phyloP scores from a whole-genome alignment of 1,140 invertebrate species.

The Apolygus lucorum region DNA sequence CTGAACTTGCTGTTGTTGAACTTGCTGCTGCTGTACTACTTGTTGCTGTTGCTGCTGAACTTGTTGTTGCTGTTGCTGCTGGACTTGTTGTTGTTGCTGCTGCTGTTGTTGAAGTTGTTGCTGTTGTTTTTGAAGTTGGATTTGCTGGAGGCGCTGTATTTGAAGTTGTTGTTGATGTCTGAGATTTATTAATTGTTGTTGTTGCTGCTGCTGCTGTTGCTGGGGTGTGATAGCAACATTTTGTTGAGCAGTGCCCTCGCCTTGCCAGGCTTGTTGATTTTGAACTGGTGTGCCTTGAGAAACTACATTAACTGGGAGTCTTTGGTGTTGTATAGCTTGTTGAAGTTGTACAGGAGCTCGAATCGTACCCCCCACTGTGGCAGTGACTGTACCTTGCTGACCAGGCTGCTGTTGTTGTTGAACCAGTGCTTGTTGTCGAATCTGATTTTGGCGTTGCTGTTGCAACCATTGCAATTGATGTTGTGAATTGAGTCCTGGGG shows the following conservation, averaged over 20 bases:
- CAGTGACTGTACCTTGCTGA: constrained; percentile 39
- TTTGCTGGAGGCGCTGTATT: constrained; percentile 29
- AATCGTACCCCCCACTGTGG: constrained; percentile 36
- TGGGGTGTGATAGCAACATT: constrained; percentile 38
- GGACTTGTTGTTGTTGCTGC: constrained; percentile 34
- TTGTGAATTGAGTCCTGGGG: constrained; percentile 50
- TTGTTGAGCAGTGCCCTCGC: constrained; percentile 36
- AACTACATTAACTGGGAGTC: constrained; percentile 27
- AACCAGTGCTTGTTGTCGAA: constrained; percentile 34
- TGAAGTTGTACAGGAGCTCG: constrained; percentile 10
- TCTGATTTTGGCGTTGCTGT: constrained; percentile 44
- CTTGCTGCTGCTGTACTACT: constrained; percentile 36
- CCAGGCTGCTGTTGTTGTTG: constrained; percentile 28
- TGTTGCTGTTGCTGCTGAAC: constrained; percentile 37
- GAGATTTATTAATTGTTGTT: constrained; percentile 40
- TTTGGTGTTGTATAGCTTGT: constrained; percentile 27
- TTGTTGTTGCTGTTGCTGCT: constrained; percentile 33
- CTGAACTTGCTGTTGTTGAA: too few species aligned
- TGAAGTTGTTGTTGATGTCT: constrained; percentile 49
- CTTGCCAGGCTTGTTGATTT: constrained; percentile 43
- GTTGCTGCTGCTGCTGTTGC: constrained; percentile 35
- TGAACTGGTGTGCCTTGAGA: constrained; percentile 24
- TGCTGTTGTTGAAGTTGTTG: constrained; percentile 37
- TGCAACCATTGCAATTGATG: constrained; percentile 60
- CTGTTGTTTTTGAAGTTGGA: constrained; percentile 39